Percentiles rank a stretch among this genome's conserved stretches.
These are phyloP conservation scores for Hypocryptadius cinnamomeus DNA, from an alignment of 2,113 vertebrate genomes.

Conservation along the genomic window DNA sequence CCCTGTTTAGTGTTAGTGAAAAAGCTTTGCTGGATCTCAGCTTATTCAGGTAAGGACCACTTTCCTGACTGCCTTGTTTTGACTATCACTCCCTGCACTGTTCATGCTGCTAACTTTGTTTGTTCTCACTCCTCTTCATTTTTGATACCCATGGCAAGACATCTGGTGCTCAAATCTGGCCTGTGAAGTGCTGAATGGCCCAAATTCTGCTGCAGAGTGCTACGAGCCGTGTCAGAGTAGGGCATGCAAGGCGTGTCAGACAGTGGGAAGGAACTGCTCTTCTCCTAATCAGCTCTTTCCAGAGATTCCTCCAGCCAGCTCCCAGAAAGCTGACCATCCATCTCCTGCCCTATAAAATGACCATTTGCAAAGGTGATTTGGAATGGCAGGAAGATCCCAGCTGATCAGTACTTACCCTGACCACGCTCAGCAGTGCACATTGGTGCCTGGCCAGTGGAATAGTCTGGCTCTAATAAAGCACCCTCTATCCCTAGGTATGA, in stretches of 20 bases:
- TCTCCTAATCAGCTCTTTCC: neutral
- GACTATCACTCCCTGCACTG: neutral
- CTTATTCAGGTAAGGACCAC: neutral
- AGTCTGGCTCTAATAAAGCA: neutral
- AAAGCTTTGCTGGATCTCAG: neutral
- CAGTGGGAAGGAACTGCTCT: neutral
- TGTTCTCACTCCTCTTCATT: neutral
- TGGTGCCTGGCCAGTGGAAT: neutral
- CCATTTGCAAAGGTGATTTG: neutral
- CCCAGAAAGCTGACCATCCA: neutral
- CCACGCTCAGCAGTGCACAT: neutral
- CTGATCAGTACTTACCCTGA: neutral
- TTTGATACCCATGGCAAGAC: neutral
- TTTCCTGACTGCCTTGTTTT: neutral
- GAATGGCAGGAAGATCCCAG: neutral
- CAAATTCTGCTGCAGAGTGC: neutral
- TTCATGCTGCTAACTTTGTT: neutral
- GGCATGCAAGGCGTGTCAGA: neutral
- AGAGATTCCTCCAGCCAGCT: neutral
- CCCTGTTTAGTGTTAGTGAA: neutral
- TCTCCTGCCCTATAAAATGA: neutral
- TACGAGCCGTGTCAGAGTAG: accelerated
- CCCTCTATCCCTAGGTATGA: neutral
- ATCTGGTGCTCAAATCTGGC: constrained; percentile 25
- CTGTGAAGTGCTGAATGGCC: neutral